Percentiles rank a stretch among this genome's conserved stretches.
These are phyloP conservation scores for Carpatolechia fugitivella DNA, from an alignment of 2,888 invertebrate species.

Conservation along the genomic window DNA sequence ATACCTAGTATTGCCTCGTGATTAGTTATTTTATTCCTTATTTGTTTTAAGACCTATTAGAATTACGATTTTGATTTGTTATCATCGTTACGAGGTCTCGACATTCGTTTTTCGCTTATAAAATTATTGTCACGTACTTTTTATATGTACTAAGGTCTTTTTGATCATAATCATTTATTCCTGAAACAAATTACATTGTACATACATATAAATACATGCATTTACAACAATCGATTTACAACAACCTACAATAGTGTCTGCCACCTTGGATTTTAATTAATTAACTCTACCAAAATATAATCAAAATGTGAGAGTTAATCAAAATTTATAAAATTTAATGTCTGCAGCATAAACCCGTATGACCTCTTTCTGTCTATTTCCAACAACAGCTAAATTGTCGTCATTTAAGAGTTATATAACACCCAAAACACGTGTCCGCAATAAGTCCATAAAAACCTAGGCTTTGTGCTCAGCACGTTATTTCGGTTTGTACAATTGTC, in stretches of 20 bases:
- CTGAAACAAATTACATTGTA: too few species aligned
- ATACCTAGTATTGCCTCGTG: conserved; percentile 8
- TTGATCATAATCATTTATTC: too few species aligned
- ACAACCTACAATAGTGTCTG: too few species aligned
- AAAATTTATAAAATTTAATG: neutral
- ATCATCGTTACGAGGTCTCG: neutral
- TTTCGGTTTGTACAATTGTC: conserved; percentile 34
- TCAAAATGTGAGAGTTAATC: too few species aligned
- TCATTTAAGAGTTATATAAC: neutral
- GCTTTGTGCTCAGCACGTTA: conserved; percentile 19
- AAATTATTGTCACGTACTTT: too few species aligned
- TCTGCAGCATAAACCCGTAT: neutral
- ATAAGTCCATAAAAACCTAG: conserved; percentile 12
- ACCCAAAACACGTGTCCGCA: neutral
- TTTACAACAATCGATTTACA: too few species aligned
- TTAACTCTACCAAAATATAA: too few species aligned
- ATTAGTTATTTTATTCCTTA: conserved; percentile 28
- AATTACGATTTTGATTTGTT: neutral
- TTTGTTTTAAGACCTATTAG: conserved; percentile 11
- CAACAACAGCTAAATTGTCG: neutral
- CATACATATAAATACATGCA: too few species aligned
- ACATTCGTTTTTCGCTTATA: neutral
- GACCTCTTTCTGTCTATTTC: neutral
- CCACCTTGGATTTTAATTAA: too few species aligned
- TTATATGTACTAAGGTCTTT: too few species aligned